Conservation (phyloP, 2,888 invertebrate genomes). For the Coenonympha arcania region DNA sequence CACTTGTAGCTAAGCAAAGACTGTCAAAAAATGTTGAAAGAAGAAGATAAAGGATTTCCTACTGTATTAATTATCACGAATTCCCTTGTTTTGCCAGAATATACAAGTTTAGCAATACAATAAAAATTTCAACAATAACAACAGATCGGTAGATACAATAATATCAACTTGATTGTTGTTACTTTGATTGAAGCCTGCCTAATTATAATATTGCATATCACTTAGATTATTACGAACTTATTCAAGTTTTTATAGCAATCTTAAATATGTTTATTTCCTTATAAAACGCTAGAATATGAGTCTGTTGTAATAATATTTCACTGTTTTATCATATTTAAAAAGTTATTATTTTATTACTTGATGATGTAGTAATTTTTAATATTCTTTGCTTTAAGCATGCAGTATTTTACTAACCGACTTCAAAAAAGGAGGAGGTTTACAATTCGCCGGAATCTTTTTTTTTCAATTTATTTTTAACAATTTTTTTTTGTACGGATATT, state of each 20-base stretch:
- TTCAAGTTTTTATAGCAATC: slow-evolving; percentile 24
- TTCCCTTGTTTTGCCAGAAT: no score
- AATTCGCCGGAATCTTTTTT: background rate
- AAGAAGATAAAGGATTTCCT: no score
- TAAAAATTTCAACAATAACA: no score
- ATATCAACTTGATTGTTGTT: slow-evolving; percentile 12
- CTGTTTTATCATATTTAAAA: background rate
- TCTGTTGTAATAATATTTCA: slow-evolving; percentile 29
- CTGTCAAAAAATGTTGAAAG: no score
- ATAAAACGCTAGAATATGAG: slow-evolving; percentile 23
- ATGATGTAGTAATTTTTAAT: background rate
- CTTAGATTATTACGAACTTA: slow-evolving; percentile 53
- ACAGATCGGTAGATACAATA: background rate
- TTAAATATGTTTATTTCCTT: slow-evolving; percentile 29
- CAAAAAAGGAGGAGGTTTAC: no score
- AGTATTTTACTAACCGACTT: no score
- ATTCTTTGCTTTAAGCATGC: background rate
- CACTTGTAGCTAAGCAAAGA: no score
- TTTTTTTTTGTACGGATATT: background rate
- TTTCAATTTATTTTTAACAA: background rate
- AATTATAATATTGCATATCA: slow-evolving; percentile 72
- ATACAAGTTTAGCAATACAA: no score
- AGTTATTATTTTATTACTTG: background rate
- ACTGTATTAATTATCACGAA: no score
- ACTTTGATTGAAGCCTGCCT: slow-evolving; percentile 58